Evolutionary conservation across 2,888 invertebrate species (phyloP), one percentile per base, ranked within the genome.

Genomic region (Leucozona laternaria): DNA sequence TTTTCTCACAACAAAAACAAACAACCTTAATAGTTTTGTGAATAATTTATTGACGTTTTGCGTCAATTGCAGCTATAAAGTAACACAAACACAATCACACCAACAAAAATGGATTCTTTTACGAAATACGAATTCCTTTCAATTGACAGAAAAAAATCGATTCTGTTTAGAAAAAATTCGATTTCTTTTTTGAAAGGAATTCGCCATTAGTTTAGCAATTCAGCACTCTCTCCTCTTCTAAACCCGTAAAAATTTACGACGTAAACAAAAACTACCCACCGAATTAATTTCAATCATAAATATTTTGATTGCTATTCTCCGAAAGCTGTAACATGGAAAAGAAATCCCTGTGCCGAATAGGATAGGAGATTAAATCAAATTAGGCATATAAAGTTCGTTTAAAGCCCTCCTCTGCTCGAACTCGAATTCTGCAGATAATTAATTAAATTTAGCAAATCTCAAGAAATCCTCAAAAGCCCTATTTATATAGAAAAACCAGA

Each of bases 401-500:
- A 40, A 40, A 37, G 22, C 37, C 37, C 34, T 17, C 43, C 45
- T n/a, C 34, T 17, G 25, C 45, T n/a, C 20, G 2, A 66, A 66
- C 28, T 31, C 28, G n/a, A n/a, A n/a, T n/a, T 31, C 6, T 48
- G 17, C 13, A 48, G 45, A 37, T 66, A 66, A 66, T 66, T 66
- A 66, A 66, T 66, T 66, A 20, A 66, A 66, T 48, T 66, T 40
- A 48, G 43, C 64, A 64, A 64, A 64, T 64, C 64, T 64, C 43
- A 45, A 66, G 48, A 48, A 66, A 66, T 66, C 66, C 48, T 15
- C 20, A 34, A 66, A 48, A 31, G 7, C 66, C 31, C 48, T 17
- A 20, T 34, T 66, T 20, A 66, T 20, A 66, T 66, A 34, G 31
- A 40, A 31, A 20, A 64, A 64, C 40, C 13, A 31, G n/a, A 66